These are phyloP conservation scores for Proterorhinus semilunaris DNA, from an alignment of 2,113 vertebrate genomes.

Conservation along the genomic window DNA sequence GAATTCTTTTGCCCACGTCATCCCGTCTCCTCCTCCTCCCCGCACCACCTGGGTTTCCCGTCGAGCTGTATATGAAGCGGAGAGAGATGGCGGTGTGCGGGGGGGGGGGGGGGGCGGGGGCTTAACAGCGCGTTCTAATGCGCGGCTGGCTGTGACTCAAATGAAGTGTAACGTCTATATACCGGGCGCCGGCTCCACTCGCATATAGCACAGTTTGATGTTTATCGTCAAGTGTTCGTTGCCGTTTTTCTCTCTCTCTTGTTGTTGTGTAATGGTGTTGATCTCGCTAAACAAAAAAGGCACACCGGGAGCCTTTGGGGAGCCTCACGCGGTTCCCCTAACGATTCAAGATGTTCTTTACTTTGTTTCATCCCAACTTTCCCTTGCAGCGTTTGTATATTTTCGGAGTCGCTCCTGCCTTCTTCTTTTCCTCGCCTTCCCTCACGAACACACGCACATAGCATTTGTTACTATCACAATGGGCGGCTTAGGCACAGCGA, in stretches of 20 bases:
- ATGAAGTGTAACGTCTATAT: slow-evolving; percentile 58
- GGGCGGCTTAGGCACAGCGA: slow-evolving; percentile 37
- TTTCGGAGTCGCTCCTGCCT: neutral
- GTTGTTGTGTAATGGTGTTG: slow-evolving; percentile 63
- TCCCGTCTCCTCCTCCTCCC: neutral
- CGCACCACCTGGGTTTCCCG: slow-evolving; percentile 27
- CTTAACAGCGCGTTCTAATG: slow-evolving; percentile 50
- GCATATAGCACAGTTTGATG: slow-evolving; percentile 55
- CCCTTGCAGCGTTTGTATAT: slow-evolving; percentile 19
- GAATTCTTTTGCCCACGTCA: neutral
- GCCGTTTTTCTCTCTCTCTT: slow-evolving; percentile 34
- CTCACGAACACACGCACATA: slow-evolving; percentile 13
- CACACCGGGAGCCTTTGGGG: slow-evolving; percentile 53
- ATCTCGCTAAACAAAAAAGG: slow-evolving; percentile 50
- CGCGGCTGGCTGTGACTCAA: slow-evolving; percentile 61
- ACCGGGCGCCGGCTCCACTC: slow-evolving; percentile 37
- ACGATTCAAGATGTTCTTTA: slow-evolving; percentile 47
- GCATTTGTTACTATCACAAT: slow-evolving; percentile 48
- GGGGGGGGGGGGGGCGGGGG: neutral
- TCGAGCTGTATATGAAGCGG: slow-evolving; percentile 25
- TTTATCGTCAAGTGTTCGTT: slow-evolving; percentile 39
- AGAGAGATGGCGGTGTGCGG: slow-evolving; percentile 6
- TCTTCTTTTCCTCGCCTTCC: neutral
- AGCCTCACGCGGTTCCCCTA: slow-evolving; percentile 47
- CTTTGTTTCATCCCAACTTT: slow-evolving; percentile 25